A percentile compares a stretch with the other conserved stretches of the same genome.
phyloP scores from a whole-genome alignment of 1,140 invertebrate genomes.

The Drosophila kikkawai region DNA sequence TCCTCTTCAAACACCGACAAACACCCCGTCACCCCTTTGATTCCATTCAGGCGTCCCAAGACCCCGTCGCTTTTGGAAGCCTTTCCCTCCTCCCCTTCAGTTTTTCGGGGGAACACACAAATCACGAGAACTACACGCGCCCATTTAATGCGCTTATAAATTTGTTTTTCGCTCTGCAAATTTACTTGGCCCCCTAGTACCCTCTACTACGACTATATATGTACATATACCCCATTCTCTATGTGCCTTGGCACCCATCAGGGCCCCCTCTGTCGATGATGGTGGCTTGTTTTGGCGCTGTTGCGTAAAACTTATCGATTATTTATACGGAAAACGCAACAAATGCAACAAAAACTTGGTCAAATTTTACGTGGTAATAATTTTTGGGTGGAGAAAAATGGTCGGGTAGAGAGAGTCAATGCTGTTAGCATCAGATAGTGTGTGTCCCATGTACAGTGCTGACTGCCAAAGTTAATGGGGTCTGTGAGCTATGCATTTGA shows the following conservation, averaged over 20 bases:
- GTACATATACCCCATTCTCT: background rate
- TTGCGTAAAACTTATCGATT: constrained; percentile 77
- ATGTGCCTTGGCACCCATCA: background rate
- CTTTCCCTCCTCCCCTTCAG: background rate
- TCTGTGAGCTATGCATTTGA: constrained; percentile 7
- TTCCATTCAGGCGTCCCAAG: background rate
- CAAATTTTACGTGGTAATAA: constrained; percentile 55
- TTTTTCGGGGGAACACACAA: constrained; percentile 48
- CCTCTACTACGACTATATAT: background rate
- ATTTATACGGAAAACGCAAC: constrained; percentile 75
- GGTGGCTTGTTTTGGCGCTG: constrained; percentile 62
- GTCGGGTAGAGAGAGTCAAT: constrained; percentile 2
- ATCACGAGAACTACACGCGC: constrained; percentile 75
- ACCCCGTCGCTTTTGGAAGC: constrained; percentile 13
- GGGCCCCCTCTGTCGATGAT: constrained; percentile 17
- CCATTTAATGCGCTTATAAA: constrained; percentile 80
- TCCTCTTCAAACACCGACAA: constrained; percentile 13
- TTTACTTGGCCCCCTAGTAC: constrained; percentile 52
- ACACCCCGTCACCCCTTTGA: constrained; percentile 3
- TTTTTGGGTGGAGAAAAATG: constrained; percentile 20
- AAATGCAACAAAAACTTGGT: constrained; percentile 60
- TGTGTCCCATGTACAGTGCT: constrained; percentile 39
- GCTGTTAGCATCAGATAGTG: constrained; percentile 44
- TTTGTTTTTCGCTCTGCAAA: constrained; percentile 75
- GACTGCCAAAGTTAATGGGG: constrained; percentile 19